phyloP scores from a whole-genome alignment of 2,888 invertebrate species.

The Chymomyza fuscimana region DNA sequence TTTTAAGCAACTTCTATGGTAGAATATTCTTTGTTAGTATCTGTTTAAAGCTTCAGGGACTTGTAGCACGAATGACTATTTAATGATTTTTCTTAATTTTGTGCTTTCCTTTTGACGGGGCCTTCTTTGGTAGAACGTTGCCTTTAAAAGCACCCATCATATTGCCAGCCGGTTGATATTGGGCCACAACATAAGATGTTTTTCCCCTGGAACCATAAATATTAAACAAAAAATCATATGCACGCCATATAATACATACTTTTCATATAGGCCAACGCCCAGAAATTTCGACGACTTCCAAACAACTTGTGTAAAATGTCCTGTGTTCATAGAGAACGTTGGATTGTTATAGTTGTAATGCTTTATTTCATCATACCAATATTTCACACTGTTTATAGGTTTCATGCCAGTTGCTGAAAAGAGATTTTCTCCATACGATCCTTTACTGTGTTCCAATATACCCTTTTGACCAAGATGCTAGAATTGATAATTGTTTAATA shows the following conservation, averaged over 20 bases:
- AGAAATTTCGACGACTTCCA: neutral
- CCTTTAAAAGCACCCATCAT: neutral
- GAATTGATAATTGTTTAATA: neutral
- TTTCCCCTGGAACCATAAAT: neutral
- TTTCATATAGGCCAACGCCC: neutral
- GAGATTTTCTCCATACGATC: neutral
- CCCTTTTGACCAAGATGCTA: neutral
- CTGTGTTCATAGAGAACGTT: neutral
- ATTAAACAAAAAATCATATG: neutral
- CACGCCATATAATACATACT: neutral
- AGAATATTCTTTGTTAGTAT: too few species aligned
- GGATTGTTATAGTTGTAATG: neutral
- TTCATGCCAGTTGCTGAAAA: neutral
- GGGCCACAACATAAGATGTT: neutral
- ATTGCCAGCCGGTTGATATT: neutral
- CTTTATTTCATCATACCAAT: neutral
- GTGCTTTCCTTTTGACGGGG: neutral
- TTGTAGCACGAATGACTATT: neutral
- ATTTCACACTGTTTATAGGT: neutral
- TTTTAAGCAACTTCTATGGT: too few species aligned
- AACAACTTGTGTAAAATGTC: conserved; percentile 7
- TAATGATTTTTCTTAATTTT: neutral
- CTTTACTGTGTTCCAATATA: neutral
- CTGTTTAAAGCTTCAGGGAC: neutral
- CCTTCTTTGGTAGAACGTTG: neutral